Percentiles rank a stretch among this genome's conserved stretches.
Conservation (phyloP, 2,888 invertebrate species). For the Heliconius erato region DNA sequence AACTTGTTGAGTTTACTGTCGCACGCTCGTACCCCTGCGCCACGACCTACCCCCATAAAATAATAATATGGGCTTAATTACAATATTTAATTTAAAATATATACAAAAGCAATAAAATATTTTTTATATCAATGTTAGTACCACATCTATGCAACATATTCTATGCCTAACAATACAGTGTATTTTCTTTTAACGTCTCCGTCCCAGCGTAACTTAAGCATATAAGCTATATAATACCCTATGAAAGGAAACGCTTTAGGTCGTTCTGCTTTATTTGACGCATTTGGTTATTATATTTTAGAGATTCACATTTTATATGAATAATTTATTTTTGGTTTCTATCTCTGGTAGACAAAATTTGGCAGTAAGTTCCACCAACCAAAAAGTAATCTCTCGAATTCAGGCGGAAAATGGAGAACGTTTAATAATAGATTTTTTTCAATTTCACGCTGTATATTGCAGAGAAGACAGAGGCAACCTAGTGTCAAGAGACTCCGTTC, state of each 20-base stretch:
- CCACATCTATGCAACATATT: constrained; percentile 40
- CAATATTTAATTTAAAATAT: too few species aligned
- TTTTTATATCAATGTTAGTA: background rate
- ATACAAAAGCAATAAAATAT: too few species aligned
- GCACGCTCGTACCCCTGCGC: too few species aligned
- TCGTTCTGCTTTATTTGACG: constrained; percentile 57
- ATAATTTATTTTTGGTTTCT: background rate
- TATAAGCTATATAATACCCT: constrained; percentile 59
- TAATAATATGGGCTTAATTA: too few species aligned
- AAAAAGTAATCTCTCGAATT: background rate
- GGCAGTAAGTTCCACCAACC: background rate
- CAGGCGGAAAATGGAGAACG: too few species aligned
- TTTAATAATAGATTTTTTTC: too few species aligned
- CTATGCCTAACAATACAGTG: constrained; percentile 51
- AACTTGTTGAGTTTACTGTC: too few species aligned
- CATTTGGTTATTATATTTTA: constrained; percentile 15
- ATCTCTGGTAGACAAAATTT: background rate
- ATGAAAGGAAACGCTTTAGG: constrained; percentile 56
- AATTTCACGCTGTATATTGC: too few species aligned
- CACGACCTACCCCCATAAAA: too few species aligned
- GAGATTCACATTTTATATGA: constrained; percentile 1
- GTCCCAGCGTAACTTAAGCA: constrained; percentile 57
- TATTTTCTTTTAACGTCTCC: constrained; percentile 55
- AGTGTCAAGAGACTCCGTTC: background rate
- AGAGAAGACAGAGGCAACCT: background rate